These are phyloP conservation scores for Lasiurus cinereus DNA, from an alignment of 2,113 vertebrate species.

Conservation along the genomic window DNA sequence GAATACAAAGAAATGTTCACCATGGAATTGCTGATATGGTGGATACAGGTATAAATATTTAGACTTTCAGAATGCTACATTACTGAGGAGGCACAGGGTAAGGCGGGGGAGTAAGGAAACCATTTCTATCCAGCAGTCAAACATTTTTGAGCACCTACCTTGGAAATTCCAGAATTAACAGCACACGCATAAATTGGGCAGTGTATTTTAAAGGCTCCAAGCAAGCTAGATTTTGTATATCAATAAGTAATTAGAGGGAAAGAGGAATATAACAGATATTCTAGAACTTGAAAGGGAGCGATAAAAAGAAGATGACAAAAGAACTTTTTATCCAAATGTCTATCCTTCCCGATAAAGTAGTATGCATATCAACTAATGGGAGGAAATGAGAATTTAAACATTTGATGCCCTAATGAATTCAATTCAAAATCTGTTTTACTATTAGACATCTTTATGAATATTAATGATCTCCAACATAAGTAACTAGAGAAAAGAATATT, in stretches of 20 bases:
- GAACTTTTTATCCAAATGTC: constrained; percentile 48
- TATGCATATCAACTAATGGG: constrained; percentile 65
- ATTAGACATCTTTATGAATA: constrained; percentile 80
- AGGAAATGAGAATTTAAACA: constrained; percentile 60
- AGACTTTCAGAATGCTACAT: background rate
- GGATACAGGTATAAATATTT: background rate
- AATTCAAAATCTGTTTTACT: constrained; percentile 71
- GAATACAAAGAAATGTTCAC: background rate
- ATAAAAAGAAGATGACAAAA: constrained; percentile 53
- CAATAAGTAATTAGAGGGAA: background rate
- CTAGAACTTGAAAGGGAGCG: constrained; percentile 48
- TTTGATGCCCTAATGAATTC: constrained; percentile 75
- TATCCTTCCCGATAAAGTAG: constrained; percentile 49
- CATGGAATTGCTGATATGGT: background rate
- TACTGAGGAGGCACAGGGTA: background rate
- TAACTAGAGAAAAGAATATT: constrained; percentile 77
- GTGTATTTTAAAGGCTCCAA: constrained; percentile 5
- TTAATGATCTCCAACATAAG: constrained; percentile 68
- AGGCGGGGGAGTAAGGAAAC: background rate
- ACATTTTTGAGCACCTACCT: constrained; percentile 29
- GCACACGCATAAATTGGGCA: background rate
- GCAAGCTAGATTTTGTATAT: constrained; percentile 32
- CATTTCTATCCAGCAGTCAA: background rate
- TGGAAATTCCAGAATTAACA: constrained; percentile 40
- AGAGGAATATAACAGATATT: constrained; percentile 7